Conservation (phyloP, 2,888 invertebrate species). For the Lacanobia oleracea region DNA sequence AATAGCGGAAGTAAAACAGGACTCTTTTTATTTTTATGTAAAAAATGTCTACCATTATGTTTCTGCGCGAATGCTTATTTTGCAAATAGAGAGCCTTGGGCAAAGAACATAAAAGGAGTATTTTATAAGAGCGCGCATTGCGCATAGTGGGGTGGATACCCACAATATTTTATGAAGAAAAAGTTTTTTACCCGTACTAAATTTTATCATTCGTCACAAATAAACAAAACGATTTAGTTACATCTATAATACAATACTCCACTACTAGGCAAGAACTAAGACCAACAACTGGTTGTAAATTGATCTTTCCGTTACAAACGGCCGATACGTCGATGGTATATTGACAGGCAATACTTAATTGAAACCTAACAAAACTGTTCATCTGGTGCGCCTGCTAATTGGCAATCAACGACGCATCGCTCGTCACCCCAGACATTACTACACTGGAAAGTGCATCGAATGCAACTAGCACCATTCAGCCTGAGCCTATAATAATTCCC, state of each 20-base stretch:
- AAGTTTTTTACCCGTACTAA: background rate
- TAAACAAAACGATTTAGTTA: too few relatives aligned
- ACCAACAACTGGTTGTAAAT: constrained; percentile 15
- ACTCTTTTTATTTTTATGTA: constrained; percentile 37
- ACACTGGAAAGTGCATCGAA: constrained; percentile 52
- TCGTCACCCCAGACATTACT: constrained; percentile 32
- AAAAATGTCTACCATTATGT: constrained; percentile 28
- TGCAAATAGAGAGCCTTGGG: constrained; percentile 5
- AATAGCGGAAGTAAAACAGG: constrained; percentile 33
- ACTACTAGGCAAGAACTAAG: background rate
- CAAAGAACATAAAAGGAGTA: constrained; percentile 5
- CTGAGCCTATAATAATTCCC: too few relatives aligned
- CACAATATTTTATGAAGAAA: background rate
- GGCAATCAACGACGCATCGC: constrained; percentile 74
- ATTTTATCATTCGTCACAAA: background rate
- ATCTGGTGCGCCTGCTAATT: constrained; percentile 73
- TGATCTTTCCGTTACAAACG: constrained; percentile 16
- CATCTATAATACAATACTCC: too few relatives aligned
- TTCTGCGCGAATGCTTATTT: constrained; percentile 31
- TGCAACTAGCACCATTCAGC: background rate
- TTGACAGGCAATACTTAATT: constrained; percentile 59
- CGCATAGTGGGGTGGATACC: background rate
- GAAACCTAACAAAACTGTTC: constrained; percentile 70
- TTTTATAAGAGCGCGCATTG: constrained; percentile 12
- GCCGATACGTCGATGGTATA: constrained; percentile 15